phyloP scores from a whole-genome alignment of 2,888 invertebrate genomes.

The Sphinx pinastri region DNA sequence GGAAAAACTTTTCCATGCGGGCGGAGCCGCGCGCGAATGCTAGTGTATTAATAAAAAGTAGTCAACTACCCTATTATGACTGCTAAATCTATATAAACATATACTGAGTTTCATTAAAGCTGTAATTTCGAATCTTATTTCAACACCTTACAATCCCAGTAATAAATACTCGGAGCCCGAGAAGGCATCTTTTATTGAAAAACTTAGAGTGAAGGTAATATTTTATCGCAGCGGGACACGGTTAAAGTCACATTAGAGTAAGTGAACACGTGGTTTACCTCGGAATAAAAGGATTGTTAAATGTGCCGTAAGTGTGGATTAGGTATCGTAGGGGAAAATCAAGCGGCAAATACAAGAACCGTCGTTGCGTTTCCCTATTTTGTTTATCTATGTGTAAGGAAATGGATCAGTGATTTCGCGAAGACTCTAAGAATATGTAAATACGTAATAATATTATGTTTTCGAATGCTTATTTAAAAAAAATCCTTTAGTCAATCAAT shows the following conservation, averaged over 20 bases:
- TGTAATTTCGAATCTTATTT: not conserved
- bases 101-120: not conserved
- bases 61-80: not conserved
- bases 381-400: not conserved
- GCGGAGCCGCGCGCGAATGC: too few relatives aligned
- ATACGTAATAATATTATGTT: not conserved
- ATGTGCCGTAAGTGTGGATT: constrained; percentile 42
- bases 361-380: not conserved
- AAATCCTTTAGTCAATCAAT: too few relatives aligned
- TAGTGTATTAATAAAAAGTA: too few relatives aligned
- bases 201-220: constrained; percentile 38
- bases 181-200: constrained; percentile 12
- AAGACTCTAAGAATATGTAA: not conserved
- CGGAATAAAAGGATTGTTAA: constrained; percentile 45
- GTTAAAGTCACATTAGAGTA: constrained; percentile 48
- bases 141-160: not conserved
- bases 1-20: too few relatives aligned
- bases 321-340: constrained; percentile 5
- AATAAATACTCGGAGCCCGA: not conserved
- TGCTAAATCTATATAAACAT: not conserved
- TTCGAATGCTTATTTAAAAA: too few relatives aligned
- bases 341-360: not conserved
- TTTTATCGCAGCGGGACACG: constrained; percentile 41
- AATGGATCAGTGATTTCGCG: too few relatives aligned
- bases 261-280: constrained; percentile 42